These are phyloP conservation scores for Bradysia coprophila DNA, from an alignment of 1,140 invertebrate genomes.

Conservation along the genomic window DNA sequence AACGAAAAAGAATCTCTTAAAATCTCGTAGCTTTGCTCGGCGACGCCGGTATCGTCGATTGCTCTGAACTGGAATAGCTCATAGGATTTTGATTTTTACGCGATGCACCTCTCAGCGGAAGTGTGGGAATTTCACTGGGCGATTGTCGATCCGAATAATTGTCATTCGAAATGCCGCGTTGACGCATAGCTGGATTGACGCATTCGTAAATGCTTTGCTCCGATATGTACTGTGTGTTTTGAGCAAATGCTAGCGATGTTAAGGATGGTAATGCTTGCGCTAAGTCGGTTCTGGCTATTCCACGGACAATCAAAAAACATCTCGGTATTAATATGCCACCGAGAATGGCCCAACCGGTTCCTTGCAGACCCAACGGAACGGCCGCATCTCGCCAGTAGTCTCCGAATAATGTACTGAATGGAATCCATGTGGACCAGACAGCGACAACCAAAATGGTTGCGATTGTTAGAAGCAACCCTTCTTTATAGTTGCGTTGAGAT, in stretches of 20 bases:
- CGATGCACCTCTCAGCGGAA: conserved; percentile 16
- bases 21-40: background rate
- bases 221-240: conserved; percentile 23
- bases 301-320: conserved; percentile 34
- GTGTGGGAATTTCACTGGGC: conserved; percentile 22
- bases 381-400: conserved; percentile 31
- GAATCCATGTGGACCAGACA: conserved; percentile 33
- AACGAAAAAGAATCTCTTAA: too few species aligned
- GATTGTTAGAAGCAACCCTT: conserved; percentile 28
- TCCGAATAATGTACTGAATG: conserved; percentile 25
- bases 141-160: conserved; percentile 8
- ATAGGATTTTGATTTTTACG: background rate
- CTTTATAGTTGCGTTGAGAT: conserved; percentile 40
- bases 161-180: conserved; percentile 13
- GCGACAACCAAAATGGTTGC: conserved; percentile 17
- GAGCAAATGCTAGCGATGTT: conserved; percentile 21
- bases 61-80: background rate
- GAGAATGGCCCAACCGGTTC: conserved; percentile 31
- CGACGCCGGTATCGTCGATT: background rate
- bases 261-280: conserved; percentile 27
- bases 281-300: conserved; percentile 29
- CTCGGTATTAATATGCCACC: conserved; percentile 36
- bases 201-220: conserved; percentile 24
- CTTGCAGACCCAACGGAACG: conserved; percentile 34
- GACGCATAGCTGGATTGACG: conserved; percentile 22